Evolutionary conservation across 2,888 invertebrate genomes (phyloP), one percentile per base, ranked within the genome.

Genomic region (Camptogramma bilineatum): DNA sequence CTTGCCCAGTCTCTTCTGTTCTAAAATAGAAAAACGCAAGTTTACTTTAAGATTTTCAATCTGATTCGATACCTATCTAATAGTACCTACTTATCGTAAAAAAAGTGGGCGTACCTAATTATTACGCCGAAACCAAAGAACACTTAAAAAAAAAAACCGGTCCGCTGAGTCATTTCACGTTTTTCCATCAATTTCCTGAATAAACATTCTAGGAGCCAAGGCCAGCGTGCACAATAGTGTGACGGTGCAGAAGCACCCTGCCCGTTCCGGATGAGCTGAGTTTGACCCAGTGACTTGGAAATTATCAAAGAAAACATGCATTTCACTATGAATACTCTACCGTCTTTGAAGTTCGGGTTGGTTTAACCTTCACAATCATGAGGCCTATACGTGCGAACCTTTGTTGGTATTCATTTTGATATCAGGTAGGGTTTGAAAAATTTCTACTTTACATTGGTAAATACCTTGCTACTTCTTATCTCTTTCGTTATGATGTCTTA

Each of bases 161-260:
- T 57, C 65, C 53, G 76, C 66, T 69, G 73, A 76, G 71, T 75
- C 77, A 79, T 71, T 75, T 58, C 60, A 60, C 67, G 74, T 73
- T 73, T 61, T 72, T 76, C 68, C 69, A 64, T 63, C 60, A 62
- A 58, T 73, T 76, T 74, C 72, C 73, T 68, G 53, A 68, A 69
- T 67, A 67, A 61, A 62, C 66, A 61, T 70, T 73, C 66, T 64
- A 66, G 57, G 63, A 72, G 67, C 72, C 79, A 78, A 78, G 78
- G 80, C 73, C 78, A 75, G 62, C 34, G 72, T 65, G 70, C 73
- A 72, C 77, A 73, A 74, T 73, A 63, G 61, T 66, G 74, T 76
- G 73, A 74, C 76, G 74, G 64, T 50, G 62, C 62, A 54, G 46
- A 34, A 62, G 46, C 17, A 50, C 65, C 63, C 53, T 52, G 59